phyloP scores from a whole-genome alignment of 2,797 vertebrate genomes.

The Phoebastria nigripes region DNA sequence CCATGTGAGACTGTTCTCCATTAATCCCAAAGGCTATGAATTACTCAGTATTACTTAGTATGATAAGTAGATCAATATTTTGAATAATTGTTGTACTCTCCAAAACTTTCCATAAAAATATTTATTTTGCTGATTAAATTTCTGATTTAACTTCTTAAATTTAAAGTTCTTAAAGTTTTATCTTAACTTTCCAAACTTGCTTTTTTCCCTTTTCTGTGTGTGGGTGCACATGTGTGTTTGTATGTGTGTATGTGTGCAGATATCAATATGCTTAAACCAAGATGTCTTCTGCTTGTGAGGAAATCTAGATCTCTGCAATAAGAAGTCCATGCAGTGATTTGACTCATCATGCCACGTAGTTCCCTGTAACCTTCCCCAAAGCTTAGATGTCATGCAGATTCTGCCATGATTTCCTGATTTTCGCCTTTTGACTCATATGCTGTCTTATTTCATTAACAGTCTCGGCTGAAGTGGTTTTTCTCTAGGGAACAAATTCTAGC shows the following conservation, averaged over 20 bases:
- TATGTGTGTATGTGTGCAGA: background rate
- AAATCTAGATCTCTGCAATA: background rate
- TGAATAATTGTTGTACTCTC: background rate
- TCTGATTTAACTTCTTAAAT: background rate
- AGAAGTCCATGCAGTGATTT: background rate
- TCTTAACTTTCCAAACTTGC: background rate
- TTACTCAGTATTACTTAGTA: background rate
- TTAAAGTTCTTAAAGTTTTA: background rate
- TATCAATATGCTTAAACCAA: background rate
- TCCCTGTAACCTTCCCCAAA: background rate
- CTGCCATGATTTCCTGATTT: background rate
- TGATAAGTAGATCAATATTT: background rate
- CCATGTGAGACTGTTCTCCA: fast-evolving
- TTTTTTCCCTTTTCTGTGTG: background rate
- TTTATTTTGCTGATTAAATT: background rate
- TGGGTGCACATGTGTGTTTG: fast-evolving
- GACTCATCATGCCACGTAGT: background rate
- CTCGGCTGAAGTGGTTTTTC: background rate
- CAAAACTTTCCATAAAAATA: background rate
- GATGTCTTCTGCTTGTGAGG: background rate
- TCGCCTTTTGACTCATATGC: background rate
- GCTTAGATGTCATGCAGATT: background rate
- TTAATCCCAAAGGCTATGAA: background rate
- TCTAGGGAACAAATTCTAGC: background rate
- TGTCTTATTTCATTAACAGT: background rate